phyloP scores from a whole-genome alignment of 2,888 invertebrate species.

The Heliconius ethilla region DNA sequence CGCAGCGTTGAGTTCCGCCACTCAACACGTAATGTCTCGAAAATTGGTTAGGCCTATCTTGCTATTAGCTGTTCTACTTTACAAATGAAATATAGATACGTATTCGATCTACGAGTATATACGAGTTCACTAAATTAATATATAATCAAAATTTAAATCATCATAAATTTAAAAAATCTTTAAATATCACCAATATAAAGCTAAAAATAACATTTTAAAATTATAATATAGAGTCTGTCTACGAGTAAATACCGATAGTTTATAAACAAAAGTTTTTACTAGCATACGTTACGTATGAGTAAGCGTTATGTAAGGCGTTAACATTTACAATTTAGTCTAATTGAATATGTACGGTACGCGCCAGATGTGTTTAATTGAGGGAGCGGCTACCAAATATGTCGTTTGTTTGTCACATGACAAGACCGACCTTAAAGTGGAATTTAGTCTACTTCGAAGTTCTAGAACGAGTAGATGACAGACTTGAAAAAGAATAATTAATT shows the following conservation, averaged over 20 bases:
- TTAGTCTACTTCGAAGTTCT: neutral
- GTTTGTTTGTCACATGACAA: neutral
- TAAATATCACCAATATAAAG: neutral
- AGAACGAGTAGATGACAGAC: neutral
- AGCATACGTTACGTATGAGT: neutral
- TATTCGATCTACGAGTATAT: no score
- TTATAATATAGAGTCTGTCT: neutral
- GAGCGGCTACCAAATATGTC: slow-evolving; percentile 2
- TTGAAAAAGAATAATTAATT: no score
- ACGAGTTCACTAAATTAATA: no score
- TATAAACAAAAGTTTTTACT: neutral
- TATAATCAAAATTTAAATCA: no score
- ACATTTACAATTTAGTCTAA: slow-evolving; percentile 16
- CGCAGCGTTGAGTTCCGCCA: neutral
- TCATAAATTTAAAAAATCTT: neutral
- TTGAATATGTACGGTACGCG: neutral
- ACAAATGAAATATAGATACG: no score
- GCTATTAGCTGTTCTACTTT: no score
- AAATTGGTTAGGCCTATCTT: no score
- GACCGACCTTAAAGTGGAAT: neutral
- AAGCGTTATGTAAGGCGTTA: neutral
- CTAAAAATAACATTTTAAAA: neutral
- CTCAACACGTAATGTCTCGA: no score
- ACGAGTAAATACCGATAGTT: neutral
- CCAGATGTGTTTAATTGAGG: slow-evolving; percentile 20